Base-by-base conservation (phyloP, 2,113 vertebrate genomes). In the Delphinapterus leucas region DNA sequence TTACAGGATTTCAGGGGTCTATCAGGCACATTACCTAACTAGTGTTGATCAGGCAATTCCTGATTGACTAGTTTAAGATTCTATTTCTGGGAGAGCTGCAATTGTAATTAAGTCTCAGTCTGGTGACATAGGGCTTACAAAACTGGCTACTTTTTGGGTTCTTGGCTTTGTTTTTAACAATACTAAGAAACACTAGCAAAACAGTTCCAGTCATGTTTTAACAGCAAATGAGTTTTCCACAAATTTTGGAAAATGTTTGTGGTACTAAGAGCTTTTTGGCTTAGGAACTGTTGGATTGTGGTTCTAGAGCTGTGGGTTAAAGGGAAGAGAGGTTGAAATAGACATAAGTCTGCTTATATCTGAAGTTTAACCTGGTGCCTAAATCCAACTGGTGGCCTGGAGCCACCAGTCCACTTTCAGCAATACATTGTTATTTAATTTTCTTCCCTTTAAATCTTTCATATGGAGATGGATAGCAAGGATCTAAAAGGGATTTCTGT, bases 231-330 rank as follows among this genome's bases (percentile, higher is more conserved):
- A 38, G 5, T 65, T 85, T 63, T 20, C 8, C 31, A 76, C 8
- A 55, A 23, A 61, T 12, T 41, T 53, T 81, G 58, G 25, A 26
- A 63, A 61, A 36, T 47, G 28, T 67, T 41, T 88, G 13, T 38
- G 55, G 0, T 53, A 13, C 20, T 33, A 80, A 77, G 9, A 71
- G n/a, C 3, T 67, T 55, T 91, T 67, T 23, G 4, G 4, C 36
- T 88, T 55, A 6, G 44, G 38, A 61, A 36, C 33, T 31, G 14
- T 61, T 77, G 44, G 26, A 33, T 12, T 33, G 8, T 38, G 2
- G 2, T 13, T 53, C 6, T 84, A 1, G 6, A 74, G 1, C 4
- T 1, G n/a, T 65, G 20, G 1, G 2, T 38, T 79, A 28, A 71
- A 23, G 9, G n/a, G 13, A 21, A 63, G 33, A 91, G 58, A 33